phyloP scores from a whole-genome alignment of 2,888 invertebrate genomes.

The Pterostichus niger region DNA sequence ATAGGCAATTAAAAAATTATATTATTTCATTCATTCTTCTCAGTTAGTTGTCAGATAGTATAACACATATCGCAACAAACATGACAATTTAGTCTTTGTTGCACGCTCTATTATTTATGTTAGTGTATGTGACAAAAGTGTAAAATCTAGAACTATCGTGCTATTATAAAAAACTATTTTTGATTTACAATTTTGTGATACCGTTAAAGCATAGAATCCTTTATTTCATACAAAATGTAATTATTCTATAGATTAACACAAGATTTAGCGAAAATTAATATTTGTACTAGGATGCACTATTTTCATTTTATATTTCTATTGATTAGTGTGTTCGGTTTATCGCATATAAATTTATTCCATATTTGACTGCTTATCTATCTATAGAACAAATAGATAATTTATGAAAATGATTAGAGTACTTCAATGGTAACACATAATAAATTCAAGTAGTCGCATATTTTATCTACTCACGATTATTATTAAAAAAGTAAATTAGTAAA shows the following conservation, averaged over 20 bases:
- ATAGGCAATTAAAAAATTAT: conserved; percentile 5
- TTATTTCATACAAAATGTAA: no score
- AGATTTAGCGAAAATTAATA: no score
- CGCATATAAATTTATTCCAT: no score
- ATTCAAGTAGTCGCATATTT: neutral
- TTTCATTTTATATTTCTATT: no score
- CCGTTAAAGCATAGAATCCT: conserved; percentile 13
- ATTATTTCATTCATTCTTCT: neutral
- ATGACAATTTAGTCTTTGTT: conserved; percentile 20
- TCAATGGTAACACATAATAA: conserved; percentile 33
- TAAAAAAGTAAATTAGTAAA: conserved; percentile 41
- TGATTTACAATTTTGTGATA: conserved; percentile 42
- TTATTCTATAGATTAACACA: no score
- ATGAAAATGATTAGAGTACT: conserved; percentile 11
- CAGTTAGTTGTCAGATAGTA: conserved; percentile 40
- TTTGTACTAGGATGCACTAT: no score
- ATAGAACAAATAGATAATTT: no score
- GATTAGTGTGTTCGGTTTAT: no score
- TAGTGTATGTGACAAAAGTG: conserved; percentile 51
- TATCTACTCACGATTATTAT: neutral
- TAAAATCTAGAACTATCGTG: conserved; percentile 55
- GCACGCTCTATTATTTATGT: conserved; percentile 21
- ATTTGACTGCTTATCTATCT: no score
- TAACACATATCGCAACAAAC: conserved; percentile 15
- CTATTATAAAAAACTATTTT: conserved; percentile 46